A percentile compares a stretch with the other conserved stretches of the same genome.
Evolutionary conservation across 35 echinoderm and acorn worm genomes (phyloP).

Genomic region (Lytechinus variegatus): DNA sequence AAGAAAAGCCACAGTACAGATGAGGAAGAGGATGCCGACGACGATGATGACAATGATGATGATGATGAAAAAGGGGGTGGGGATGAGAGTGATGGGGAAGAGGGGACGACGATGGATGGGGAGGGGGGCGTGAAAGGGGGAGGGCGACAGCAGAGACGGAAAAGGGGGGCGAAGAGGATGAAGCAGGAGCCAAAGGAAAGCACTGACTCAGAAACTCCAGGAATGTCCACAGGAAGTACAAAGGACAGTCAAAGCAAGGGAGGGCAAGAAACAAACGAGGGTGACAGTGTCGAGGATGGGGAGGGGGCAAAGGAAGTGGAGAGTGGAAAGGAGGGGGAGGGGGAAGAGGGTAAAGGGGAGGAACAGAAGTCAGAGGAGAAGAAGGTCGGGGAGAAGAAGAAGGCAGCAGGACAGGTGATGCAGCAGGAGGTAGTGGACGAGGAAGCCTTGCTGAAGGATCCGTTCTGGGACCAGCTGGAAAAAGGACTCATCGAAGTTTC

Average conservation of each 20-base stretch:
- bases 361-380: neutral
- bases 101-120: neutral
- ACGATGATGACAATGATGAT: neutral
- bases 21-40: neutral
- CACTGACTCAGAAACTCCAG: neutral
- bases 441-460: slow-evolving; percentile 67
- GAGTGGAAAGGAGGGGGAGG: neutral
- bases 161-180: neutral
- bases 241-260: no score
- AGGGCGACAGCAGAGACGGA: neutral
- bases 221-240: no score
- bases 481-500: slow-evolving; percentile 73
- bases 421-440: neutral
- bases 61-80: slow-evolving; percentile 50
- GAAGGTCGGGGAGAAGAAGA: neutral
- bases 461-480: slow-evolving; percentile 92
- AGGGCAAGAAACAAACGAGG: neutral
- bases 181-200: neutral
- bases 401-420: neutral
- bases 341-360: neutral
- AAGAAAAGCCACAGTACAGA: slow-evolving; percentile 36
- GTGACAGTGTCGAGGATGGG: neutral
- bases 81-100: neutral
- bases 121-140: neutral
- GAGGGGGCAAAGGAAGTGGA: slow-evolving; percentile 6